These are phyloP conservation scores for Alentia gelatinosa DNA, from an alignment of 2,888 invertebrate species.

Conservation along the genomic window DNA sequence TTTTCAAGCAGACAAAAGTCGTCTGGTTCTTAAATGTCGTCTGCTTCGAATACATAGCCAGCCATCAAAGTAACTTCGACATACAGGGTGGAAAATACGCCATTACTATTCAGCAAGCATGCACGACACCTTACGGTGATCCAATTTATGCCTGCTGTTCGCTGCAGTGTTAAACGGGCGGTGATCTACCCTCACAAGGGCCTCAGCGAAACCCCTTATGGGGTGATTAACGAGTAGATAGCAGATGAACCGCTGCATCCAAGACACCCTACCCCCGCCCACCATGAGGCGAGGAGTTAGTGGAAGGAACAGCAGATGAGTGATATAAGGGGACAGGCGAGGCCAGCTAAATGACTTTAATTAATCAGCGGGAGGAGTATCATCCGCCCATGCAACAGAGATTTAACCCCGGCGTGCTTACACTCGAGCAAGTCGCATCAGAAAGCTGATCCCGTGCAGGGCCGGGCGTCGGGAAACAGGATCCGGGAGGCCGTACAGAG, in stretches of 20 bases:
- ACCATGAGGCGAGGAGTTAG: neutral
- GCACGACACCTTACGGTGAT: too few species aligned
- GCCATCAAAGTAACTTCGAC: too few species aligned
- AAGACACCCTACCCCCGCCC: conserved; percentile 12
- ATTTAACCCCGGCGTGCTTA: conserved; percentile 36
- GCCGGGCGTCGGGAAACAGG: neutral
- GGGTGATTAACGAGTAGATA: conserved; percentile 7
- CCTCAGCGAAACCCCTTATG: neutral
- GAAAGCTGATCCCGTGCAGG: conserved; percentile 20
- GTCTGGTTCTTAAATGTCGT: too few species aligned
- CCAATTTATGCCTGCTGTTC: neutral
- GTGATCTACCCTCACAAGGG: neutral
- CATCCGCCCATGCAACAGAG: neutral
- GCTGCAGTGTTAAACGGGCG: neutral
- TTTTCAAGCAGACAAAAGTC: too few species aligned
- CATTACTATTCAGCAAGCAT: too few species aligned
- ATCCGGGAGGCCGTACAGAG: conserved; percentile 39
- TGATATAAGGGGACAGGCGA: conserved; percentile 24
- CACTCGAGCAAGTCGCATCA: conserved; percentile 43
- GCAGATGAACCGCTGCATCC: neutral
- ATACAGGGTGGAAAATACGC: too few species aligned
- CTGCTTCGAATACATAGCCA: too few species aligned
- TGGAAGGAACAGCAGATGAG: neutral
- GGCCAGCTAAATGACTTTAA: conserved; percentile 38
- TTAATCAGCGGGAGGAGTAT: neutral